Evolutionary conservation across 2,113 vertebrate species (phyloP).

Genomic region (Orientallactaga bullata): DNA sequence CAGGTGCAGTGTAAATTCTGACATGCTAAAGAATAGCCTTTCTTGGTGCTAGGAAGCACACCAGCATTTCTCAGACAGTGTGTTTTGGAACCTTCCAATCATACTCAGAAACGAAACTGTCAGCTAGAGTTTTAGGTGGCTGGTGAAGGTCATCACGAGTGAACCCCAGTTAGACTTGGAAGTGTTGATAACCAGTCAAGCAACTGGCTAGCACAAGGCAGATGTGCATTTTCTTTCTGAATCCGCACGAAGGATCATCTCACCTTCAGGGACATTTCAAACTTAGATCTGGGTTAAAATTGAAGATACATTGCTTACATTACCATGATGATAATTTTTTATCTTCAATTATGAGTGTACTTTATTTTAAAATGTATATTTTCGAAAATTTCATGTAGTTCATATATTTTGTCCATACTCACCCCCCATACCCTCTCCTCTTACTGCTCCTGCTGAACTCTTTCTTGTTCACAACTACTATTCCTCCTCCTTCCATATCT

Average conservation of each 20-base stretch:
- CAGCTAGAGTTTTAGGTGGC: background rate
- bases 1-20: background rate
- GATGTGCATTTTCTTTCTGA: background rate
- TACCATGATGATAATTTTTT: background rate
- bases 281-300: background rate
- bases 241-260: background rate
- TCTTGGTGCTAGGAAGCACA: background rate
- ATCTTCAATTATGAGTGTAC: no score
- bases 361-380: no score
- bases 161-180: background rate
- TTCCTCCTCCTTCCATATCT: no score
- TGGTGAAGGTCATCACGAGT: background rate
- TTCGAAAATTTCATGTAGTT: no score
- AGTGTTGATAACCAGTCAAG: background rate
- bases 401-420: no score
- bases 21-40: background rate
- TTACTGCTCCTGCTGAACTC: no score
- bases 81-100: background rate
- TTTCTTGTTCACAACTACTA: no score
- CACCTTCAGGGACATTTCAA: background rate
- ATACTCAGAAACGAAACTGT: background rate
- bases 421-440: no score
- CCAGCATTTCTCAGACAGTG: background rate
- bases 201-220: background rate
- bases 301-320: background rate